Conservation (phyloP, 2,797 vertebrate species). For the Gymnopithys bicolor region DNA sequence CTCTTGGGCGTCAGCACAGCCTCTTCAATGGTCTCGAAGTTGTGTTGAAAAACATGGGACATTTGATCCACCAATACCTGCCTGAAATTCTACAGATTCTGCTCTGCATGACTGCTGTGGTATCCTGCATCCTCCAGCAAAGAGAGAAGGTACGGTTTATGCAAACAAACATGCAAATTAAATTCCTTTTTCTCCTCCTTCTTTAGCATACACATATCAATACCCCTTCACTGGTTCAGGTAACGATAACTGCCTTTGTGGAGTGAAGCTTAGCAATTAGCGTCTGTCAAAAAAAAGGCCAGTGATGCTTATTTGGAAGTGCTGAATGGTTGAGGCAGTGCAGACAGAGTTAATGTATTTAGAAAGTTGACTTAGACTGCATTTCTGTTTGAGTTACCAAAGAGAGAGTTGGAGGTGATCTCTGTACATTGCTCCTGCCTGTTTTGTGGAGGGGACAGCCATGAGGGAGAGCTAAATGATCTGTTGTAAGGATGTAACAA, state of each 20-base stretch:
- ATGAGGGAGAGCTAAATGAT: neutral
- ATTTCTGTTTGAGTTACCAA: neutral
- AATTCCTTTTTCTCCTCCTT: neutral
- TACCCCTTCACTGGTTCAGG: neutral
- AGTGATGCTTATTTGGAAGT: neutral
- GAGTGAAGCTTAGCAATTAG: neutral
- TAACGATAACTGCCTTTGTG: neutral
- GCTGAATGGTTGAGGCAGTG: neutral
- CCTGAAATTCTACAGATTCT: conserved; percentile 93
- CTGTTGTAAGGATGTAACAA: neutral
- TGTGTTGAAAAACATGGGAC: conserved; percentile 91
- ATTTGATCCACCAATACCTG: conserved; percentile 86
- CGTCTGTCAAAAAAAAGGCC: neutral
- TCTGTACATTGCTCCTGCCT: neutral
- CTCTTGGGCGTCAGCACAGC: conserved; percentile 93
- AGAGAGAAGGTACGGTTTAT: conserved; percentile 85
- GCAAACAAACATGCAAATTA: neutral
- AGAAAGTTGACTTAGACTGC: neutral
- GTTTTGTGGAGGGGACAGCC: neutral
- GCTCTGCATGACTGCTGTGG: conserved; percentile 87
- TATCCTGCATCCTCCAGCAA: conserved; percentile 83
- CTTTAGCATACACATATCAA: neutral
- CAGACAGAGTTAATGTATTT: neutral
- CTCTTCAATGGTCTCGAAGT: conserved; percentile 89
- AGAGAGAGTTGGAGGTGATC: neutral